Evolutionary conservation across 2,888 invertebrate genomes (phyloP).

Genomic region (Drosophila acutilabella): DNA sequence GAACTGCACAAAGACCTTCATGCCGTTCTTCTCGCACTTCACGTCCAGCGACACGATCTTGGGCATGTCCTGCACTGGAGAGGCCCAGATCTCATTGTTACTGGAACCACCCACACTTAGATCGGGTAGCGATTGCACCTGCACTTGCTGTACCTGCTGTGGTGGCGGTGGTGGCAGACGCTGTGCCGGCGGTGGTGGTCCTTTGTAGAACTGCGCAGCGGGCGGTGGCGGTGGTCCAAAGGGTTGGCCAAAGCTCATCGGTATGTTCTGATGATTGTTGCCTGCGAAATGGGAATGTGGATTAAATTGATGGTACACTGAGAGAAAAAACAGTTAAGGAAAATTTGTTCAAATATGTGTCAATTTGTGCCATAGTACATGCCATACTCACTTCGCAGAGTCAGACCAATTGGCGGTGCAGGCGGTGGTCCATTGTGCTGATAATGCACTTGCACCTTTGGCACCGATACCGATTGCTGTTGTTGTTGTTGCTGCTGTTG

Average conservation of each 20-base stretch:
- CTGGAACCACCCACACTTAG: slow-evolving; percentile 81
- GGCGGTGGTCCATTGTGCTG: slow-evolving; percentile 83
- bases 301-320: too few species aligned
- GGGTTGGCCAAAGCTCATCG: slow-evolving; percentile 85
- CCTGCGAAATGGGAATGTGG: slow-evolving; percentile 44
- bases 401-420: slow-evolving; percentile 54
- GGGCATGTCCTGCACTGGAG: slow-evolving; percentile 95
- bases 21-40: slow-evolving; percentile 96
- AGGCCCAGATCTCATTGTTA: slow-evolving; percentile 93
- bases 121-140: slow-evolving; percentile 76
- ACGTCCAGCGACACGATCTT: slow-evolving; percentile 96
- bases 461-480: slow-evolving; percentile 50
- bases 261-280: slow-evolving; percentile 85
- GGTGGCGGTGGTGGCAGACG: slow-evolving; percentile 54
- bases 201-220: slow-evolving; percentile 88
- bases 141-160: slow-evolving; percentile 68
- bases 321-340: too few species aligned
- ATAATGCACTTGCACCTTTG: slow-evolving; percentile 83
- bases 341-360: background rate
- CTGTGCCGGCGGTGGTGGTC: slow-evolving; percentile 87
- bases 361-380: background rate
- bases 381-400: slow-evolving; percentile 79
- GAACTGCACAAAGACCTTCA: slow-evolving; percentile 97
- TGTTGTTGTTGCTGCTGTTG: slow-evolving; percentile 81
- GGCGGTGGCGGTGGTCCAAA: slow-evolving; percentile 86